These are phyloP conservation scores for Chamaetylas fuelleborni DNA, from an alignment of 2,113 vertebrate genomes.

Conservation along the genomic window DNA sequence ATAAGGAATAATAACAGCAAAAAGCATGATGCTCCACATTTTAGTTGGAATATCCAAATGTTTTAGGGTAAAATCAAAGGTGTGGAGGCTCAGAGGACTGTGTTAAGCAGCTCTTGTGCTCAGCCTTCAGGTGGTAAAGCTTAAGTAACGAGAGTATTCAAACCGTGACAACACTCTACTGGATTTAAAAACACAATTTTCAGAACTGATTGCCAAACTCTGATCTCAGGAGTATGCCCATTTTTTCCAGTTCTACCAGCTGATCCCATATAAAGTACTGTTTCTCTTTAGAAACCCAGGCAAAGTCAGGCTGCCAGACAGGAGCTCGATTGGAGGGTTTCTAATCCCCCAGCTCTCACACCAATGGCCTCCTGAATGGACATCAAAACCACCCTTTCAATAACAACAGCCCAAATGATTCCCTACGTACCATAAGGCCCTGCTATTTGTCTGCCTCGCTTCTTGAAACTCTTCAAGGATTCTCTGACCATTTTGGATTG, in stretches of 20 bases:
- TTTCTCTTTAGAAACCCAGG: background rate
- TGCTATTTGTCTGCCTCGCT: background rate
- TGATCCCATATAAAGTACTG: slow-evolving; percentile 10
- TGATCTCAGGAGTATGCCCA: slow-evolving; percentile 3
- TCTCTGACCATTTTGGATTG: background rate
- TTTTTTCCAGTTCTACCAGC: slow-evolving; percentile 15
- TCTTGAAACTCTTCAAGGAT: background rate
- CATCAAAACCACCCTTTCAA: background rate
- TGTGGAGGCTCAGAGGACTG: background rate
- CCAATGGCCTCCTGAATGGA: background rate
- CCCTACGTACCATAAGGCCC: rapidly evolving
- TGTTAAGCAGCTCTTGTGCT: slow-evolving; percentile 38
- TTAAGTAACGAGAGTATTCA: background rate
- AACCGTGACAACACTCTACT: slow-evolving; percentile 41
- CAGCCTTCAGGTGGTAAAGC: slow-evolving; percentile 46
- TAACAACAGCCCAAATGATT: background rate
- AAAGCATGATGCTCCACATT: background rate
- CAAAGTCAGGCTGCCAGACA: background rate
- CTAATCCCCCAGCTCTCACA: background rate
- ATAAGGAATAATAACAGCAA: background rate
- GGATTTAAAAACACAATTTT: slow-evolving; percentile 54
- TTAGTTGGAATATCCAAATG: background rate
- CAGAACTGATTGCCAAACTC: slow-evolving; percentile 52
- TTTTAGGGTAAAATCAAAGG: slow-evolving; percentile 6
- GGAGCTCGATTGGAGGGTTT: background rate